Base-by-base conservation (phyloP, 2,888 invertebrate species). In the Palloptera scutellata region DNA sequence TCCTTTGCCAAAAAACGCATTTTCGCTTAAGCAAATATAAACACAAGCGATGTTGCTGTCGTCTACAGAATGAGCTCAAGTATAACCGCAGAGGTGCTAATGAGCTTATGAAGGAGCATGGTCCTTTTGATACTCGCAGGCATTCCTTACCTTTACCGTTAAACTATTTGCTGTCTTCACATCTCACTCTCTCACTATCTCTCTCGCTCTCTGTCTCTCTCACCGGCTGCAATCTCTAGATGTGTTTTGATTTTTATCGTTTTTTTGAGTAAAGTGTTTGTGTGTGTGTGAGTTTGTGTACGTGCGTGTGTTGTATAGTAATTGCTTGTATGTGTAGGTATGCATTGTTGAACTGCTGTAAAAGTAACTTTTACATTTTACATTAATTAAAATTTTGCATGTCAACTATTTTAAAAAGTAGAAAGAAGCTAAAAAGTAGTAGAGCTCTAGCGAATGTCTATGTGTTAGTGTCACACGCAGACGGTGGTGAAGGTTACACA, bases 301-400 rank as follows among this genome's bases (percentile, higher is more conserved):
- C 45, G 3, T 61, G 61, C 19, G 15, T 59, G 41, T 48, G n/a
- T 13, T 51, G 13, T 19, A 51, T 41, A 40, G 54, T 54, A 9
- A 53, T n/a, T 17, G 54, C 53, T 12, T 54, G 9, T 19, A 6
- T 30, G 51, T 8, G 4, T 48, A 48, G 2, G 51, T 48, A n/a
- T n/a, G 4, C 15, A 48, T 15, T 48, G 8, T 48, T 48, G 51
- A 30, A 6, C 30, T 30, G 51, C 15, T n/a, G 51, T 48, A 15
- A 15, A 15, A 41, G 15, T 10, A 42, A 43, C 61, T 51, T 52
- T 15, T 48, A 11, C 70, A 71, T 75, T 75, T 59, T 70, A 66
- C 74, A 77, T 78, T 78, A 78, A 79, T 79, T 79, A 79, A 77
- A 79, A 78, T 78, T 78, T 77, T 70, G 74, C 76, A 76, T 79